Conservation (phyloP, 2,797 vertebrate genomes). For the Taeniopygia guttata region DNA sequence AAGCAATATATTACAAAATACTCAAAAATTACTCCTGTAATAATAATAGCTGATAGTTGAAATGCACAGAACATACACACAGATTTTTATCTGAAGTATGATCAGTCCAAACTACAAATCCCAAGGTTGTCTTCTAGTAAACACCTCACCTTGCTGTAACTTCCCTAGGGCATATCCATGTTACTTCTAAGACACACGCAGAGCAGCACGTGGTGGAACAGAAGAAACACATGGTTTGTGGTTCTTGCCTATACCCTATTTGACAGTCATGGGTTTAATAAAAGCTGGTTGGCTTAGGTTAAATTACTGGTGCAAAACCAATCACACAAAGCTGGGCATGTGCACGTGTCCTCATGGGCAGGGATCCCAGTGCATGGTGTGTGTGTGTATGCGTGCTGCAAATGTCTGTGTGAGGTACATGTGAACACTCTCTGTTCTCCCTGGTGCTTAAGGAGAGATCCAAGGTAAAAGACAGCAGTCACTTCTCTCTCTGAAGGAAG, state of each 20-base stretch:
- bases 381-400: accelerated
- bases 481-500: neutral
- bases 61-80: neutral
- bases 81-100: neutral
- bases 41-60: neutral
- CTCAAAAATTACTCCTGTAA: neutral
- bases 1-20: neutral
- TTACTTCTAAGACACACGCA: neutral
- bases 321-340: neutral
- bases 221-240: slow-evolving; percentile 18
- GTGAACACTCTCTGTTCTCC: accelerated
- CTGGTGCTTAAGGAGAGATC: neutral
- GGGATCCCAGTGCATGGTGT: neutral
- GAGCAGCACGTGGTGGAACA: neutral
- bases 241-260: neutral
- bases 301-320: slow-evolving; percentile 35
- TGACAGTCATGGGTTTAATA: neutral
- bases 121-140: neutral
- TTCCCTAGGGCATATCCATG: neutral
- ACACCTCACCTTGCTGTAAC: neutral
- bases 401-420: neutral
- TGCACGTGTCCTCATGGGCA: neutral
- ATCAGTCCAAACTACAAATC: neutral
- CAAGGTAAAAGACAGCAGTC: neutral
- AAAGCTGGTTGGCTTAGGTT: slow-evolving; percentile 6